Conservation (phyloP, 2,113 vertebrate species). For the Pipa parva region DNA sequence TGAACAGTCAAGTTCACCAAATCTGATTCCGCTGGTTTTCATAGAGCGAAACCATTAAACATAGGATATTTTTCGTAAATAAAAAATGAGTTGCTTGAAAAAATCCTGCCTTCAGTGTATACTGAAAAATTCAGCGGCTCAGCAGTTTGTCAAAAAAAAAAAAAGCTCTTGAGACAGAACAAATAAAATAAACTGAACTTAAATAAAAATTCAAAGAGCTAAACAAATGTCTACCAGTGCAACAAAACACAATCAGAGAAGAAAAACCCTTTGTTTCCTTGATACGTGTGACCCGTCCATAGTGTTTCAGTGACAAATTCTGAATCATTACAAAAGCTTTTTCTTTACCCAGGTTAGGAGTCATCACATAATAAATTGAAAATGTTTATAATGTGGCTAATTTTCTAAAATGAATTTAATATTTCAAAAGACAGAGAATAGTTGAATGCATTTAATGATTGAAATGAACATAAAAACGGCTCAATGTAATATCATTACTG, state of each 20-base stretch:
- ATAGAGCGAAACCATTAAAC: constrained; percentile 37
- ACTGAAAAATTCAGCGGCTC: constrained; percentile 39
- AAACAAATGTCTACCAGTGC: constrained; percentile 37
- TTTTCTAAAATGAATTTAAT: too few relatives aligned
- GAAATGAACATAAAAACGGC: too few relatives aligned
- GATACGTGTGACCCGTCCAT: constrained; percentile 18
- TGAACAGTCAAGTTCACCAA: constrained; percentile 30
- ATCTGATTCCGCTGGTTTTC: constrained; percentile 30
- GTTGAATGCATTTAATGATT: too few relatives aligned
- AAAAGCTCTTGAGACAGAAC: constrained; percentile 38
- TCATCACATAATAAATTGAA: too few relatives aligned
- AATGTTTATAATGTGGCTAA: too few relatives aligned
- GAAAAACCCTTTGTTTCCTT: constrained; percentile 21
- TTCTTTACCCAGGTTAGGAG: too few relatives aligned
- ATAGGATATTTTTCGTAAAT: constrained; percentile 40
- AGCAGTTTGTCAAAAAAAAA: constrained; percentile 40
- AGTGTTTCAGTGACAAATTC: constrained; percentile 30
- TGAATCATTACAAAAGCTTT: constrained; percentile 16
- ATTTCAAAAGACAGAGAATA: too few relatives aligned
- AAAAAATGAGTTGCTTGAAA: constrained; percentile 38
- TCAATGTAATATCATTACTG: too few relatives aligned
- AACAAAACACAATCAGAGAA: constrained; percentile 16
- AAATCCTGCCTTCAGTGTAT: constrained; percentile 31
- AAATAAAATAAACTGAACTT: constrained; percentile 42
- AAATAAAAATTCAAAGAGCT: constrained; percentile 33